Conservation (phyloP, 2,113 vertebrate species). For the Sinocyclocheilus maitianheensis region DNA sequence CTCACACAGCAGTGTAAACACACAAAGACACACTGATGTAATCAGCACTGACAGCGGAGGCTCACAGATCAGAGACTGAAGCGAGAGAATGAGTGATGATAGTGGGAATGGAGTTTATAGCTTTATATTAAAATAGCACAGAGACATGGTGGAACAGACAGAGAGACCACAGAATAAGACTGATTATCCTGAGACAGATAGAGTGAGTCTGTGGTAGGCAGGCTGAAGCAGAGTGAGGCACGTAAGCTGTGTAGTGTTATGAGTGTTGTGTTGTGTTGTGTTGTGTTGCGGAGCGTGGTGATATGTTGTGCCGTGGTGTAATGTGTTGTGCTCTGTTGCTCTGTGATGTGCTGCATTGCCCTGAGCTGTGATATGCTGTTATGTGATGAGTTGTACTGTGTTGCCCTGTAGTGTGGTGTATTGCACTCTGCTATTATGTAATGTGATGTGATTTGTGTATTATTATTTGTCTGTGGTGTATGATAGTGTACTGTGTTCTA, state of each 20-base stretch:
- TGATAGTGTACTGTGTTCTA: too few species aligned
- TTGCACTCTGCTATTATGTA: neutral
- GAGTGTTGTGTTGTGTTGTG: neutral
- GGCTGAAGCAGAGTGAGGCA: neutral
- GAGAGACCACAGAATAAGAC: constrained; percentile 33
- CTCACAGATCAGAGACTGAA: constrained; percentile 40
- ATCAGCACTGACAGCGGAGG: constrained; percentile 35
- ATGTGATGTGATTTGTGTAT: neutral
- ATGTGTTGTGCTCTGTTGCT: neutral
- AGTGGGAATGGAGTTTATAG: constrained; percentile 42
- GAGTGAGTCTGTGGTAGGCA: constrained; percentile 8
- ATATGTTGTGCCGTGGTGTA: neutral
- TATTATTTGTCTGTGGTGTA: too few species aligned
- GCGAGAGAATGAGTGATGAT: constrained; percentile 42
- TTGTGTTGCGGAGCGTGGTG: neutral
- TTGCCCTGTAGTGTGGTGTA: neutral
- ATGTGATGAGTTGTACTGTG: neutral
- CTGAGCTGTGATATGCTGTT: neutral
- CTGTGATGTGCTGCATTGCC: neutral
- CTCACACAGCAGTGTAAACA: constrained; percentile 14
- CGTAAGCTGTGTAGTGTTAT: neutral
- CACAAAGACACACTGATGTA: constrained; percentile 35
- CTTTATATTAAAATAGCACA: constrained; percentile 43
- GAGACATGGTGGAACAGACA: constrained; percentile 25
- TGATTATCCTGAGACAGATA: constrained; percentile 31